These are phyloP conservation scores for Tetragnatha versicolor DNA, from an alignment of 1,140 invertebrate genomes.

Conservation along the genomic window DNA sequence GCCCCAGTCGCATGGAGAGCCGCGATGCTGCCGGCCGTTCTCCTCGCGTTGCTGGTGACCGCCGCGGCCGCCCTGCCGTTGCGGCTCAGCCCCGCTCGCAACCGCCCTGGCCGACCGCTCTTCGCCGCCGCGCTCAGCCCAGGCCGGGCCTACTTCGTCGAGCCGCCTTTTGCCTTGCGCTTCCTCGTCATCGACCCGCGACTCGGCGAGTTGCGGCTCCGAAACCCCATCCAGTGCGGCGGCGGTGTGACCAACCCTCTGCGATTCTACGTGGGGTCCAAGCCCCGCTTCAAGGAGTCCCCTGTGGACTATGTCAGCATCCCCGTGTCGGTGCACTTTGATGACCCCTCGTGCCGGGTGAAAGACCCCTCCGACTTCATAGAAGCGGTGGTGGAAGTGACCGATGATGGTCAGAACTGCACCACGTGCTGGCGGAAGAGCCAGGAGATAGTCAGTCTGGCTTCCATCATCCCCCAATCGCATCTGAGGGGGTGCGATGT, in stretches of 20 bases:
- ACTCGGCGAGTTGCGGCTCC: too few species aligned
- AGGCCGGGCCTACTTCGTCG: too few species aligned
- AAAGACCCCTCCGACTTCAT: not conserved
- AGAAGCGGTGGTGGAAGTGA: slow-evolving; percentile 1
- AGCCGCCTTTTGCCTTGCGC: too few species aligned
- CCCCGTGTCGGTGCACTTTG: not conserved
- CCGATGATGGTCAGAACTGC: not conserved
- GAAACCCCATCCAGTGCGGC: too few species aligned
- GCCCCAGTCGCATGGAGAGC: too few species aligned
- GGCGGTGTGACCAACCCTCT: not conserved
- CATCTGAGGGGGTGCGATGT: slow-evolving; percentile 32
- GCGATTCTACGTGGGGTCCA: not conserved
- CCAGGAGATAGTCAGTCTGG: slow-evolving; percentile 29
- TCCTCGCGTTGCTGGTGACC: too few species aligned
- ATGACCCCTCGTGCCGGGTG: not conserved
- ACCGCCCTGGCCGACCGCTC: too few species aligned
- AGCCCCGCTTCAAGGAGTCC: not conserved
- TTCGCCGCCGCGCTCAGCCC: too few species aligned
- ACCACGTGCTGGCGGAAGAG: slow-evolving; percentile 32
- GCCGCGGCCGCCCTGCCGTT: too few species aligned
- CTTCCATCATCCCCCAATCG: slow-evolving; percentile 5
- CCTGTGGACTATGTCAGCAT: slow-evolving; percentile 24
- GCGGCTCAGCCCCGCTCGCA: too few species aligned
- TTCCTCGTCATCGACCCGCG: too few species aligned
- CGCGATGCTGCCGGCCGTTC: too few species aligned